Conservation (phyloP, 2,888 invertebrate species). For the Polyommatus icarus region DNA sequence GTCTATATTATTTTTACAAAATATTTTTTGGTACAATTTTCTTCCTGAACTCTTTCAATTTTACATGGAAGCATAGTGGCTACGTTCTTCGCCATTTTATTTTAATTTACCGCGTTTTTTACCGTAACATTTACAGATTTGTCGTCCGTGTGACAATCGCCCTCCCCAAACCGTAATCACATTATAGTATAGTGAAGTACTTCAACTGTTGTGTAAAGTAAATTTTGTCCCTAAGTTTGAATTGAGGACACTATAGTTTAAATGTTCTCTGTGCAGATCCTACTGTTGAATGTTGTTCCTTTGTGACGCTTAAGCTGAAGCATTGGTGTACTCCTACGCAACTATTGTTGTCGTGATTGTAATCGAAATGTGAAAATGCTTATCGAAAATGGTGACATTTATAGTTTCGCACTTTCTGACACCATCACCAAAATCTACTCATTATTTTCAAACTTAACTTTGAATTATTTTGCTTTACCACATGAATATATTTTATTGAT, state of each 20-base stretch:
- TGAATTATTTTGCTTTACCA: slow-evolving; percentile 53
- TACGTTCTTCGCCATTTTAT: slow-evolving; percentile 39
- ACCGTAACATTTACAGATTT: slow-evolving; percentile 31
- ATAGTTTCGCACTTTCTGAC: slow-evolving; percentile 46
- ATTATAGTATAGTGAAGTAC: slow-evolving; percentile 47
- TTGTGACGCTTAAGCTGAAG: slow-evolving; percentile 65
- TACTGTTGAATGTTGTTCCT: slow-evolving; percentile 56
- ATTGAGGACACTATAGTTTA: slow-evolving; percentile 44
- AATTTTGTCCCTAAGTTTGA: slow-evolving; percentile 34
- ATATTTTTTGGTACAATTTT: slow-evolving; percentile 53
- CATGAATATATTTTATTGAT: slow-evolving; percentile 39
- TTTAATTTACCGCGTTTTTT: slow-evolving; percentile 24
- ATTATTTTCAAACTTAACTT: slow-evolving; percentile 42
- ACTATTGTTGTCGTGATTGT: slow-evolving; percentile 66
- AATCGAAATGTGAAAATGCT: slow-evolving; percentile 53
- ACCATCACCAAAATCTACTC: slow-evolving; percentile 44
- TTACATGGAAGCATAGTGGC: slow-evolving; percentile 70
- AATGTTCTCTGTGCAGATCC: slow-evolving; percentile 41
- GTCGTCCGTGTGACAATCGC: slow-evolving; percentile 75
- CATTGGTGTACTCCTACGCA: slow-evolving; percentile 52
- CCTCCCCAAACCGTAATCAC: slow-evolving; percentile 68
- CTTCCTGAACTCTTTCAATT: slow-evolving; percentile 63
- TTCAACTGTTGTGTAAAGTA: slow-evolving; percentile 50
- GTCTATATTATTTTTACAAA: slow-evolving; percentile 52
- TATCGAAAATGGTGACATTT: slow-evolving; percentile 67